Evolutionary conservation across 1,140 invertebrate species (phyloP).

Genomic region (Lucilia sericata): DNA sequence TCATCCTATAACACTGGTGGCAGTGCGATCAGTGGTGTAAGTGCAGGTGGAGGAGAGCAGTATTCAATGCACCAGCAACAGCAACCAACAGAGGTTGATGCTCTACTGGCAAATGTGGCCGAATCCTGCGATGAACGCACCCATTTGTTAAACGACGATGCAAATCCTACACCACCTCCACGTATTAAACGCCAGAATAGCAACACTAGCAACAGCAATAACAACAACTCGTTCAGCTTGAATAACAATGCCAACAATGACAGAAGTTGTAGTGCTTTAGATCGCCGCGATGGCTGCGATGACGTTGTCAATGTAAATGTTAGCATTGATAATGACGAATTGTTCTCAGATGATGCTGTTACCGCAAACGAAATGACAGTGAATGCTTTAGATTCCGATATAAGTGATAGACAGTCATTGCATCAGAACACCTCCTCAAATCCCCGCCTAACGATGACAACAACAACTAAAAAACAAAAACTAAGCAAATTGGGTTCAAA

Average conservation of each 20-base stretch:
- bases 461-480: conserved; percentile 59
- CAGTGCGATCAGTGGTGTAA: too few relatives aligned
- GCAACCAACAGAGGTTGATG: conserved; percentile 44
- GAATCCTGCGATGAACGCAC: conserved; percentile 36
- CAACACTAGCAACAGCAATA: conserved; percentile 43
- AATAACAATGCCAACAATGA: conserved; percentile 51
- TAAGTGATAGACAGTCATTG: conserved; percentile 56
- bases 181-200: conserved; percentile 25
- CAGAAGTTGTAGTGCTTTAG: conserved; percentile 53
- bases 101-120: conserved; percentile 41
- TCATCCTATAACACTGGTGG: background rate
- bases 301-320: conserved; percentile 48
- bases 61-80: background rate
- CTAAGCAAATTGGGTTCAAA: conserved; percentile 50
- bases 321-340: conserved; percentile 47
- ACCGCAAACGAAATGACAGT: conserved; percentile 48
- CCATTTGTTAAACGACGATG: conserved; percentile 20
- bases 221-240: conserved; percentile 53
- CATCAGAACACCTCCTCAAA: conserved; percentile 32
- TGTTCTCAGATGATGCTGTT: conserved; percentile 51
- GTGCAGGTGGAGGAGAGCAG: background rate
- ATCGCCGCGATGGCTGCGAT: conserved; percentile 3
- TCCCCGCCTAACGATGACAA: conserved; percentile 51
- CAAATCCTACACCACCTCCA: conserved; percentile 34
- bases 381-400: conserved; percentile 58